Evolutionary conservation across 2,113 vertebrate species (phyloP).

Genomic region (Stegastes partitus): DNA sequence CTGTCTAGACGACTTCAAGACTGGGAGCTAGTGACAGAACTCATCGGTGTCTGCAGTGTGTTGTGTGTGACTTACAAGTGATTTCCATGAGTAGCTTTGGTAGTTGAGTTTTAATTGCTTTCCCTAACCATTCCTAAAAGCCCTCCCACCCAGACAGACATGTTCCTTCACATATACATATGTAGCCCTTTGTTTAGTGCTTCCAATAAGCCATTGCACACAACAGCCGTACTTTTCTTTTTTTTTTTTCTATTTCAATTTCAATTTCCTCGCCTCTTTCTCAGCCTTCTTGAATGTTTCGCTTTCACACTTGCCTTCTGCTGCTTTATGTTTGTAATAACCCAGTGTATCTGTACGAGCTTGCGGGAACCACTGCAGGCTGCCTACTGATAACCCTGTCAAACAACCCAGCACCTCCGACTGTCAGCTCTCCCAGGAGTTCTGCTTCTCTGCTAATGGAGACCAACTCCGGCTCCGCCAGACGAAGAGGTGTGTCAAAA

Average conservation of each 20-base stretch:
- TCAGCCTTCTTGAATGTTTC: constrained; percentile 13
- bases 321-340: constrained; percentile 76
- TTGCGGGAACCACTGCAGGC: constrained; percentile 46
- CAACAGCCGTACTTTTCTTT: neutral
- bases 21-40: no score
- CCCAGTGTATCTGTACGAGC: constrained; percentile 55
- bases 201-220: neutral
- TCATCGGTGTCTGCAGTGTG: no score
- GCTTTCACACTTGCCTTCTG: constrained; percentile 27
- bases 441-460: constrained; percentile 71
- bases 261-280: constrained; percentile 4
- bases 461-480: constrained; percentile 41
- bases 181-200: constrained; percentile 5
- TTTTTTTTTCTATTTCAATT: neutral
- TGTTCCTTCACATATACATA: neutral
- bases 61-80: no score
- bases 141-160: neutral
- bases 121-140: neutral
- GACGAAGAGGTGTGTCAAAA: constrained; percentile 57
- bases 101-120: neutral
- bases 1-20: no score
- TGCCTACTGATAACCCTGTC: constrained; percentile 76
- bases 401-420: constrained; percentile 51
- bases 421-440: constrained; percentile 60
- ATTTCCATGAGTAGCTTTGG: no score